Evolutionary conservation across 2,797 vertebrate species (phyloP), one percentile per base, ranked within the genome.

Genomic region (Otolemur crassicaudatus): DNA sequence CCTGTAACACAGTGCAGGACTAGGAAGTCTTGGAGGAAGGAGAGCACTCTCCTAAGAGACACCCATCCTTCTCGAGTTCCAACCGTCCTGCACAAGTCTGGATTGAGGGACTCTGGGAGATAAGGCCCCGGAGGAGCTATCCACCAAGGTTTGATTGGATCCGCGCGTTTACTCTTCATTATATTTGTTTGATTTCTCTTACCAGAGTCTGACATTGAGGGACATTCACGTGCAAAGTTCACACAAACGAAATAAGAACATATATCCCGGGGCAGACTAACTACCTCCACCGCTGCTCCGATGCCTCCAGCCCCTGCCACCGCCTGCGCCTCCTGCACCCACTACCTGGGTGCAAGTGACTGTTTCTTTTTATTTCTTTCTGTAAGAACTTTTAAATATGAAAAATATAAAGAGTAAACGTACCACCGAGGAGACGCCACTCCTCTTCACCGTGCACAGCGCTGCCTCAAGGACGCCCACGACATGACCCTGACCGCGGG

Each of bases 401-500:
- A 92, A 84, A 95, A 90, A 84, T n/a, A 34, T 3, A 81, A 12
- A 43, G 10, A 80, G 83, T 85, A 80, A 86, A 70, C 65, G 40
- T 73, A 67, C 31, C 65, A 19, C 19, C 8, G 7, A n/a, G 75
- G 99, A 99, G 65, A 99, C 96, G 91, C 98, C 99, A 0, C 93
- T 99, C 93, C 98, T 99, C 98, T 99, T 99, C 98, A 99, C 99
- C 98, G 99, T 99, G 0, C 99, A 99, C 97, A 99, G 98, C 99
- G 99, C 98, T 99, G 99, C 98, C 99, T 99, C 81, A 99, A 99
- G 99, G 99, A 99, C 1, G 99, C 99, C 34, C 99, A 98, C 3
- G 98, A 99, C 96, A 99, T 99, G 70, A 99, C 98, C 0, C 87
- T 99, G 97, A 99, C 99, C 0, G n/a, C 99, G 27, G 29, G 99